phyloP scores from a whole-genome alignment of 1,140 invertebrate genomes.

The Drosophila willistoni region DNA sequence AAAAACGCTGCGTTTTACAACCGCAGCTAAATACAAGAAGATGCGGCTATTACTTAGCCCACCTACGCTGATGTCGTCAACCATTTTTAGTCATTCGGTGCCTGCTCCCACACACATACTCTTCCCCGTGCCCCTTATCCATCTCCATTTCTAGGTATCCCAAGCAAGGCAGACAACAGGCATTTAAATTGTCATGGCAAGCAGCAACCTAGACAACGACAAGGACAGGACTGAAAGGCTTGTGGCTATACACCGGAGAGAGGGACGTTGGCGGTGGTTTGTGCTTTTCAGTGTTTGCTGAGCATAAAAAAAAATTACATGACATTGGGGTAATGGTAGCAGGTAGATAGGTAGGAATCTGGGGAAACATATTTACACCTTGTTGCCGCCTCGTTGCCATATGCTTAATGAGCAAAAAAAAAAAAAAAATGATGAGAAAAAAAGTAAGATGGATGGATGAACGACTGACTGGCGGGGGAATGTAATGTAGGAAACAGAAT shows the following conservation, averaged over 20 bases:
- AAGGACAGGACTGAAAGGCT: slow-evolving; percentile 58
- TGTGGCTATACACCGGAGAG: slow-evolving; percentile 34
- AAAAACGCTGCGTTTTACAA: slow-evolving; percentile 23
- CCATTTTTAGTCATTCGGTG: neutral
- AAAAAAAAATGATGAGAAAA: slow-evolving; percentile 37
- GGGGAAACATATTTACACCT: slow-evolving; percentile 71
- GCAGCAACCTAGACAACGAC: slow-evolving; percentile 46
- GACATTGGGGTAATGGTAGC: slow-evolving; percentile 20
- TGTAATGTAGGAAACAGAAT: neutral
- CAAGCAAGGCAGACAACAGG: slow-evolving; percentile 55
- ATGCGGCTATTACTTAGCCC: slow-evolving; percentile 65
- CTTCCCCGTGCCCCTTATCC: neutral
- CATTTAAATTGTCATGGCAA: slow-evolving; percentile 77
- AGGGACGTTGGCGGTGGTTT: slow-evolving; percentile 23
- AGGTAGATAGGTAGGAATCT: neutral
- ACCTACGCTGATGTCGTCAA: neutral
- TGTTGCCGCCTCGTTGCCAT: slow-evolving; percentile 62
- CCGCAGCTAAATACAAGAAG: slow-evolving; percentile 55
- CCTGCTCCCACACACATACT: neutral
- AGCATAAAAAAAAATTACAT: slow-evolving; percentile 51
- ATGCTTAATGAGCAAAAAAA: slow-evolving; percentile 73
- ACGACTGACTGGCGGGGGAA: neutral
- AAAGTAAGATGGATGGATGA: neutral
- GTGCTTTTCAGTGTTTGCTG: slow-evolving; percentile 50
- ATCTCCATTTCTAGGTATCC: neutral